Conservation (phyloP, 2,888 invertebrate genomes). For the Acleris sparsana region DNA sequence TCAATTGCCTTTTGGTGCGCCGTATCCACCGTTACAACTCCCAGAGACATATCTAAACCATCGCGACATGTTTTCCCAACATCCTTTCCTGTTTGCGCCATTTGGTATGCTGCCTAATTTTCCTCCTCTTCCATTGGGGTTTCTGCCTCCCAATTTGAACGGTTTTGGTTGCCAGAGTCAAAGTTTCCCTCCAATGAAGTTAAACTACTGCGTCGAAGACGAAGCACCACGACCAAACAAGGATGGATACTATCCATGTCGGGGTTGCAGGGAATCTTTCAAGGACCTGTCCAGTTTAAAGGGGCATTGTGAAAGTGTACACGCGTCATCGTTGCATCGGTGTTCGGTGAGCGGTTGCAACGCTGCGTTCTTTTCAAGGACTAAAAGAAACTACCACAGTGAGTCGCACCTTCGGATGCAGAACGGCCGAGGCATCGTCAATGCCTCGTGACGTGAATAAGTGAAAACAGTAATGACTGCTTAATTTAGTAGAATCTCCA, state of each 20-base stretch:
- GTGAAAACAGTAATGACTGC: conserved; percentile 37
- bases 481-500: conserved; percentile 50
- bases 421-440: conserved; percentile 62
- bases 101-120: conserved; percentile 79
- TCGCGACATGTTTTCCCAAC: conserved; percentile 72
- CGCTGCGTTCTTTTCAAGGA: conserved; percentile 90
- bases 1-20: conserved; percentile 60
- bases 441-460: conserved; percentile 61
- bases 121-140: conserved; percentile 73
- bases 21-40: conserved; percentile 67
- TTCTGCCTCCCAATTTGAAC: conserved; percentile 72
- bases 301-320: conserved; percentile 88
- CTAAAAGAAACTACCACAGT: conserved; percentile 90
- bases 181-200: conserved; percentile 67
- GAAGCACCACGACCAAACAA: conserved; percentile 86
- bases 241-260: conserved; percentile 87
- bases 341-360: conserved; percentile 91
- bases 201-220: conserved; percentile 86
- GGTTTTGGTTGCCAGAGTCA: conserved; percentile 69
- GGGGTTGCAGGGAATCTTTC: conserved; percentile 87
- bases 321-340: conserved; percentile 87
- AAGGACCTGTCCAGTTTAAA: conserved; percentile 85
- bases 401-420: conserved; percentile 84
- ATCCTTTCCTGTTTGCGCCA: conserved; percentile 76
- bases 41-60: conserved; percentile 71